Conservation (phyloP, 2,888 invertebrate genomes). For the Anarsia innoxiella region DNA sequence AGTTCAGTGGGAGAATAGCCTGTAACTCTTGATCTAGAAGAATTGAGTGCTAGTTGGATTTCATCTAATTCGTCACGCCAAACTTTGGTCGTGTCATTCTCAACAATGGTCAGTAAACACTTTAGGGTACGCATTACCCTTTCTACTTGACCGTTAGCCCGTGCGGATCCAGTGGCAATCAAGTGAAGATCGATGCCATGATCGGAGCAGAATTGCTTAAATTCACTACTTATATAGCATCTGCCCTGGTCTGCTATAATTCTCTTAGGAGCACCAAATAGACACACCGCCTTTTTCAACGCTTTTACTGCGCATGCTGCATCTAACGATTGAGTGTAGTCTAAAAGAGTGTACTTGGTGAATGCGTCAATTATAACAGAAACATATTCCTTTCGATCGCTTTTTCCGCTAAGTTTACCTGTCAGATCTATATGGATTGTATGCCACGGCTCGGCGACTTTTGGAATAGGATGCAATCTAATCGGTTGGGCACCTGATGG, state of each 20-base stretch:
- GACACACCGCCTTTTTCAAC: slow-evolving; percentile 18
- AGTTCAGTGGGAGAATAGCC: slow-evolving; percentile 17
- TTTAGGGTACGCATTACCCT: slow-evolving; percentile 20
- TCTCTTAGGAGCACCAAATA: slow-evolving; percentile 22
- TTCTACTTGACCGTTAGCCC: slow-evolving; percentile 22
- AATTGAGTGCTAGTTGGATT: slow-evolving; percentile 21
- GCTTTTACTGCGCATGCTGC: slow-evolving; percentile 15
- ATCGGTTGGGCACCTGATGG: slow-evolving; percentile 19
- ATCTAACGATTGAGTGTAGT: slow-evolving; percentile 18
- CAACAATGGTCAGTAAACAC: slow-evolving; percentile 18
- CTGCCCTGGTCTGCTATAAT: slow-evolving; percentile 22
- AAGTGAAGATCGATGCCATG: slow-evolving; percentile 22
- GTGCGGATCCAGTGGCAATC: slow-evolving; percentile 23
- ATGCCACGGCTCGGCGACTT: slow-evolving; percentile 21
- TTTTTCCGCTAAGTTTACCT: slow-evolving; percentile 27
- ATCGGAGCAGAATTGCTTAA: slow-evolving; percentile 19
- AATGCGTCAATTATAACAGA: slow-evolving; percentile 26
- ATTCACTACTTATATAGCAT: slow-evolving; percentile 18
- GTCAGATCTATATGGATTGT: slow-evolving; percentile 27
- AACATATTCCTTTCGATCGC: slow-evolving; percentile 23
- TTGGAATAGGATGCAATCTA: slow-evolving; percentile 22
- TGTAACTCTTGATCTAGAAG: slow-evolving; percentile 17
- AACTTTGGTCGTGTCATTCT: slow-evolving; percentile 16
- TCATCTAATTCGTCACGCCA: slow-evolving; percentile 23
- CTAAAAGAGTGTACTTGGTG: slow-evolving; percentile 22